Conservation (phyloP, 2,797 vertebrate genomes). For the Lerista edwardsae region DNA sequence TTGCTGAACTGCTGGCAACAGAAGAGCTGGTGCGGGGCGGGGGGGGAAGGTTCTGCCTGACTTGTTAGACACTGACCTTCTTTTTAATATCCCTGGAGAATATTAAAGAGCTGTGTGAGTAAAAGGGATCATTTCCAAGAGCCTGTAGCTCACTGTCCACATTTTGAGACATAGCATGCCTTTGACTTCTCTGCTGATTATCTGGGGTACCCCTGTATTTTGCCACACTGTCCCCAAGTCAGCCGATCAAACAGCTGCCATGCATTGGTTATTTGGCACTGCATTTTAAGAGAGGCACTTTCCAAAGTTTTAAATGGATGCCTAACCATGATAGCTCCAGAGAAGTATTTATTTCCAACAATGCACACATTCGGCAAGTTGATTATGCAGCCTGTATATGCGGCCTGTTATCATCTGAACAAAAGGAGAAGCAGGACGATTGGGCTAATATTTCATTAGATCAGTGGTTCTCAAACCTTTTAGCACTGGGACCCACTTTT, state of each 20-base stretch:
- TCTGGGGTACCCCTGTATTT: not conserved
- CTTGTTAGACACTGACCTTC: slow-evolving; percentile 48
- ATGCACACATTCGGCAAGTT: not conserved
- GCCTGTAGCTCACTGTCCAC: not conserved
- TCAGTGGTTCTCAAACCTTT: not conserved
- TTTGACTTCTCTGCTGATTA: not conserved
- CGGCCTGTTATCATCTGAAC: not conserved
- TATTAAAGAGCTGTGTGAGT: slow-evolving; percentile 42
- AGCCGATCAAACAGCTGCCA: not conserved
- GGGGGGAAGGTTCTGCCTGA: slow-evolving; percentile 32
- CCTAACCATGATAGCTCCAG: not conserved
- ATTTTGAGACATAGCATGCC: slow-evolving; percentile 7
- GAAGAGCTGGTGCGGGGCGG: not conserved
- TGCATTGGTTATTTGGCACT: not conserved
- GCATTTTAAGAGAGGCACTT: not conserved
- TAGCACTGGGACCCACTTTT: no score
- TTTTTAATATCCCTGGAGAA: slow-evolving; percentile 16
- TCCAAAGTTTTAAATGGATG: not conserved
- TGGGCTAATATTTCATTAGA: no score
- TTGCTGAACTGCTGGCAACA: not conserved
- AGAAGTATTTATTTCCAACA: not conserved
- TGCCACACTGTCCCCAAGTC: not conserved
- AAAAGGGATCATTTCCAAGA: not conserved
- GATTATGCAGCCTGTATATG: not conserved
- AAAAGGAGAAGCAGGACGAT: not conserved